These are phyloP conservation scores for Stigmatopora nigra DNA, from an alignment of 2,113 vertebrate species.

Conservation along the genomic window DNA sequence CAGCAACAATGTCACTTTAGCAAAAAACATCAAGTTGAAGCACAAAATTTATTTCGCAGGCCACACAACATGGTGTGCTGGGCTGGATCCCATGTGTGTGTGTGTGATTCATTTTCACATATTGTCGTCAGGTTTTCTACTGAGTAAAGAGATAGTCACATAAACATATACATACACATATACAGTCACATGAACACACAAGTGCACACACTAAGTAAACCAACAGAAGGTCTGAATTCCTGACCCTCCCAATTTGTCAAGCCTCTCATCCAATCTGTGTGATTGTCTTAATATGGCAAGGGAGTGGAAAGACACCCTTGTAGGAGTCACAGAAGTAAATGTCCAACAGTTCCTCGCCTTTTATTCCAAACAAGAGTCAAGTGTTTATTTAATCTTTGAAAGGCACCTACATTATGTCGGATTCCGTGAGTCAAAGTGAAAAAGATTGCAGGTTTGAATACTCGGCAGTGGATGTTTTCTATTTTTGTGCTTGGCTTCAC, in stretches of 20 bases:
- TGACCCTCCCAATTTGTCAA: constrained; percentile 17
- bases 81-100: background rate
- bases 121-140: constrained; percentile 31
- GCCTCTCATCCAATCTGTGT: constrained; percentile 21
- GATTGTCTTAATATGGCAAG: constrained; percentile 53
- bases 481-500: background rate
- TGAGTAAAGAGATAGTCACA: background rate
- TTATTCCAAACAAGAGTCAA: constrained; percentile 10
- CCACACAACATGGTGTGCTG: too few relatives aligned
- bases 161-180: constrained; percentile 6
- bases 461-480: background rate
- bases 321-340: constrained; percentile 16
- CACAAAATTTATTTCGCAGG: too few relatives aligned
- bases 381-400: constrained; percentile 33
- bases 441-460: background rate
- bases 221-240: constrained; percentile 35
- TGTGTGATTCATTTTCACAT: constrained; percentile 31
- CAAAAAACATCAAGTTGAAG: too few relatives aligned
- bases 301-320: constrained; percentile 21
- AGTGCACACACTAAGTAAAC: constrained; percentile 45
- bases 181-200: constrained; percentile 10
- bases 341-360: constrained; percentile 12
- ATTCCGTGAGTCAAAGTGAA: background rate
- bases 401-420: background rate
- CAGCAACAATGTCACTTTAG: too few relatives aligned